Evolutionary conservation across 2,797 vertebrate genomes (phyloP).

Genomic region (Coluber constrictor): DNA sequence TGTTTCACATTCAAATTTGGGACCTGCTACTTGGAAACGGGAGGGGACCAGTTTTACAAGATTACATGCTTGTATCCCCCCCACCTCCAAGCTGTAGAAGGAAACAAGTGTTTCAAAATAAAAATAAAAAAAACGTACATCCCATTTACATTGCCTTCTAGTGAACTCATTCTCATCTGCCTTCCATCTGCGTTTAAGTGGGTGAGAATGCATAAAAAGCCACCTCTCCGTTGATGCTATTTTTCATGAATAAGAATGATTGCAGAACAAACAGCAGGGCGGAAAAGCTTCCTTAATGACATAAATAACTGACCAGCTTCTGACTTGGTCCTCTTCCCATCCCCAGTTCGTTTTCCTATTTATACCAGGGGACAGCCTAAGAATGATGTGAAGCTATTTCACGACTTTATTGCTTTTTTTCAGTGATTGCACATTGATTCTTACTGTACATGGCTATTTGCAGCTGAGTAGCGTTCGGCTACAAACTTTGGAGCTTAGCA

Average conservation of each 20-base stretch:
- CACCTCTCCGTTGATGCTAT: rapidly evolving
- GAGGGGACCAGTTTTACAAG: not conserved
- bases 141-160: not conserved
- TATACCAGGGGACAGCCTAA: not conserved
- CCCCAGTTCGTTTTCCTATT: not conserved
- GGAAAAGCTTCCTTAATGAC: not conserved
- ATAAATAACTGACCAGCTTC: not conserved
- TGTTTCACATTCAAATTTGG: not conserved
- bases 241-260: not conserved
- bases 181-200: not conserved
- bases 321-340: not conserved
- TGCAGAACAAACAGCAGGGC: not conserved
- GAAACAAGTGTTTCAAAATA: not conserved
- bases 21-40: not conserved
- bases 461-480: not conserved
- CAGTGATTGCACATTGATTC: not conserved
- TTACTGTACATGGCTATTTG: rapidly evolving
- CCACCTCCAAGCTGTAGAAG: not conserved
- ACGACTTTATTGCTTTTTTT: not conserved
- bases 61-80: not conserved
- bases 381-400: not conserved
- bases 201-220: not conserved
- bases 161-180: not conserved
- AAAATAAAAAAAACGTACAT: not conserved
- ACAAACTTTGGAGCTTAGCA: not conserved